Percentiles rank a stretch among this genome's conserved stretches.
phyloP scores from a whole-genome alignment of 2,113 vertebrate genomes.

The Illadopsis cleaveri region DNA sequence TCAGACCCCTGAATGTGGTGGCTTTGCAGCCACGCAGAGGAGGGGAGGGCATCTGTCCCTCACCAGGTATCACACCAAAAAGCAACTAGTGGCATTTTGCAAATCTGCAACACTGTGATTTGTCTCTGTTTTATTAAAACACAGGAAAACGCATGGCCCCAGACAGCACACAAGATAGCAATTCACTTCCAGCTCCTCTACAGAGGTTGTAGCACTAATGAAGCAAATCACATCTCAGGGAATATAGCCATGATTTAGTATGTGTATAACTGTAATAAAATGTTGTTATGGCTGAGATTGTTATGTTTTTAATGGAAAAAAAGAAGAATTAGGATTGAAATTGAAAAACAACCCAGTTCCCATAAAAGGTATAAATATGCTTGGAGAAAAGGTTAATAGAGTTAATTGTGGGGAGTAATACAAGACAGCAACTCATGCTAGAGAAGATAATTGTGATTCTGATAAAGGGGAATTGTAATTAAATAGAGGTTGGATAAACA shows the following conservation, averaged over 20 bases:
- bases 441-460: background rate
- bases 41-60: background rate
- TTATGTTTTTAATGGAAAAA: background rate
- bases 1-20: background rate
- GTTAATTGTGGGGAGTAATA: background rate
- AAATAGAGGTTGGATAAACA: conserved; percentile 18
- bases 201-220: background rate
- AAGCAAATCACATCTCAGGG: background rate
- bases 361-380: background rate
- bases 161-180: background rate
- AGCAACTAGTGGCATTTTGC: background rate
- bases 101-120: background rate
- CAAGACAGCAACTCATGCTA: background rate
- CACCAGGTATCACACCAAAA: accelerated
- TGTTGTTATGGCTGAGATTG: background rate
- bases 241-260: background rate
- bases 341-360: background rate
- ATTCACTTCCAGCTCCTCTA: background rate
- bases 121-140: background rate
- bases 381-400: conserved; percentile 39
- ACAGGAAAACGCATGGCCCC: background rate
- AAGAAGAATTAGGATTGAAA: conserved; percentile 1
- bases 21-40: background rate
- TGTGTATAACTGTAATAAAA: background rate
- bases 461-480: conserved; percentile 17